phyloP scores from a whole-genome alignment of 2,888 invertebrate species.

The Sturmia bella region DNA sequence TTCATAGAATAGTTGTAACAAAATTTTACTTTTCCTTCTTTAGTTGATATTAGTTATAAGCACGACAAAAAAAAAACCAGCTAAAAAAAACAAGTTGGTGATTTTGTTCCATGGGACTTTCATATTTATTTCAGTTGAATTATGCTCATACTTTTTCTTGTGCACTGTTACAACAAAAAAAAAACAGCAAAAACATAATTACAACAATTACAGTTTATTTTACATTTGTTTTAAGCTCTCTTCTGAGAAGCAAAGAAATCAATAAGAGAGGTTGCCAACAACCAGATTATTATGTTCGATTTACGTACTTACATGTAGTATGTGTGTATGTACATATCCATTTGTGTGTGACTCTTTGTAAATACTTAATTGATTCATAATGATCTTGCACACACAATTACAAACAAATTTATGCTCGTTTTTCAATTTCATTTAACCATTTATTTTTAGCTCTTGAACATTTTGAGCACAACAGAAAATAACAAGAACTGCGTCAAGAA shows the following conservation, averaged over 20 bases:
- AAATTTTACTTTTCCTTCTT: too few relatives aligned
- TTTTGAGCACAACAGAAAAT: slow-evolving; percentile 8
- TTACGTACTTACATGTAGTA: not conserved
- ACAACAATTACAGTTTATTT: too few relatives aligned
- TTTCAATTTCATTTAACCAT: slow-evolving; percentile 11
- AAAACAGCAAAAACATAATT: too few relatives aligned
- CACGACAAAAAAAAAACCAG: too few relatives aligned
- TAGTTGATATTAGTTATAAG: too few relatives aligned
- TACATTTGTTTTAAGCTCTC: not conserved
- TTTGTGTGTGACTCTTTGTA: slow-evolving; percentile 6
- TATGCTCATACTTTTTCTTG: too few relatives aligned
- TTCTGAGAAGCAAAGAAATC: too few relatives aligned
- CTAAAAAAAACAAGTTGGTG: too few relatives aligned
- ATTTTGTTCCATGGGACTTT: too few relatives aligned
- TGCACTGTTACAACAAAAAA: too few relatives aligned
- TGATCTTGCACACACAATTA: slow-evolving; percentile 13
- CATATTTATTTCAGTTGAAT: too few relatives aligned
- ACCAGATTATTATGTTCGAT: slow-evolving; percentile 1
- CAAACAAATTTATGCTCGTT: not conserved
- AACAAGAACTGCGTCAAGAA: slow-evolving; percentile 1
- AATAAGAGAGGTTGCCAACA: slow-evolving; percentile 36
- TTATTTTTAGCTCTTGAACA: slow-evolving; percentile 33
- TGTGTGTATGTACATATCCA: not conserved
- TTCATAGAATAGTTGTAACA: too few relatives aligned
- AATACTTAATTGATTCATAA: slow-evolving; percentile 40